Percentiles rank a stretch among this genome's conserved stretches.
These are phyloP conservation scores for Cheilosia scutellata DNA, from an alignment of 2,888 invertebrate species.

Conservation along the genomic window DNA sequence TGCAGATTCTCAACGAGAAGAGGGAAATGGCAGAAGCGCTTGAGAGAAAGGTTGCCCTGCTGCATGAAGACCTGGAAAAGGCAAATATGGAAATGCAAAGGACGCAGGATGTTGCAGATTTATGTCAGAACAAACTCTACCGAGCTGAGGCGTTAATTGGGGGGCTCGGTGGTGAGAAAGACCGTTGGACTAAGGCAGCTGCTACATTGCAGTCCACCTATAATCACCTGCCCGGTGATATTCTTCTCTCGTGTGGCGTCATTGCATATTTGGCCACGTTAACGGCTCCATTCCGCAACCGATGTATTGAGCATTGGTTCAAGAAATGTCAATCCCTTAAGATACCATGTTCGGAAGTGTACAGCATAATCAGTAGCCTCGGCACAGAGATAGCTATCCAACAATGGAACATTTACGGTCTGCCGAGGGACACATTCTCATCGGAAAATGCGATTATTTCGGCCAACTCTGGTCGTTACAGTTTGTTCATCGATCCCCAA, in stretches of 20 bases:
- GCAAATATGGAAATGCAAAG: constrained; percentile 92
- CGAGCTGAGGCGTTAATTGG: constrained; percentile 95
- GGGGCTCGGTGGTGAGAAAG: constrained; percentile 94
- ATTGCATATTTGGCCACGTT: constrained; percentile 96
- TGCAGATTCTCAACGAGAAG: constrained; percentile 93
- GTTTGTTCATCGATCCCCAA: constrained; percentile 96
- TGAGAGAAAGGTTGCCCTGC: constrained; percentile 90
- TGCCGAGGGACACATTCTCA: constrained; percentile 93
- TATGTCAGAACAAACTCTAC: constrained; percentile 92
- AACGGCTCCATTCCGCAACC: constrained; percentile 88
- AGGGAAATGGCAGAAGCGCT: constrained; percentile 90
- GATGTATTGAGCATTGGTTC: constrained; percentile 89
- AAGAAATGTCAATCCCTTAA: constrained; percentile 87
- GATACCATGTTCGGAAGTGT: constrained; percentile 91
- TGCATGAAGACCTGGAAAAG: constrained; percentile 88
- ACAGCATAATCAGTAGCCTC: constrained; percentile 89
- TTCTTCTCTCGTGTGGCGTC: constrained; percentile 93
- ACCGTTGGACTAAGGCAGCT: constrained; percentile 92
- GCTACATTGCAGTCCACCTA: constrained; percentile 89
- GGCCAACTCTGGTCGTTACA: constrained; percentile 93
- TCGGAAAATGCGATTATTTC: constrained; percentile 95
- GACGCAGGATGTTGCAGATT: constrained; percentile 90
- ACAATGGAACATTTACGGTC: constrained; percentile 93
- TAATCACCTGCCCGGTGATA: constrained; percentile 94
- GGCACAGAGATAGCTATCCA: constrained; percentile 91